phyloP scores from a whole-genome alignment of 2,797 vertebrate species.

The Xiphorhynchus erythropygius region DNA sequence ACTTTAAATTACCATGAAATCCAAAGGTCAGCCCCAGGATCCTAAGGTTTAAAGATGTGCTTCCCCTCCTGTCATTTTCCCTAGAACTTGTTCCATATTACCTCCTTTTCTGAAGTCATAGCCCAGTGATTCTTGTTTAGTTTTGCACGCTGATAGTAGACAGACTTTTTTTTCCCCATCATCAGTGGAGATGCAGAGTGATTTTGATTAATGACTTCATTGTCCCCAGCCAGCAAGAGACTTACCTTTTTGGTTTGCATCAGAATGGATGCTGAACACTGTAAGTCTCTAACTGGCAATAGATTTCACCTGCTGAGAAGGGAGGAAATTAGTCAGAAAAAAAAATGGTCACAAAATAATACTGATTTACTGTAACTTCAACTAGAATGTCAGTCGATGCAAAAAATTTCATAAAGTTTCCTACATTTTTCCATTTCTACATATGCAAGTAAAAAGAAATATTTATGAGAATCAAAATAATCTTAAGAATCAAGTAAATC shows the following conservation, averaged over 20 bases:
- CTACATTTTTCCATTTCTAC: neutral
- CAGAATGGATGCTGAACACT: slow-evolving; percentile 61
- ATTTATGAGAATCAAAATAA: neutral
- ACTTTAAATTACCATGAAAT: slow-evolving; percentile 1
- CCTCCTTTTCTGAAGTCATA: slow-evolving; percentile 7
- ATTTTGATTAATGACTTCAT: slow-evolving; percentile 71
- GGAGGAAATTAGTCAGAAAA: slow-evolving; percentile 52
- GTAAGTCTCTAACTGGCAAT: slow-evolving; percentile 41
- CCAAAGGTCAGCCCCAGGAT: slow-evolving; percentile 3
- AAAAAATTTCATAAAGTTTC: neutral
- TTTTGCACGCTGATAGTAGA: slow-evolving; percentile 29
- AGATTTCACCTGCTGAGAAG: slow-evolving; percentile 58
- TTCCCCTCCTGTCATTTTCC: neutral
- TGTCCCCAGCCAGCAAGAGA: slow-evolving; percentile 64
- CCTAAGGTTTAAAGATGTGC: neutral
- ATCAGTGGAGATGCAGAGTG: slow-evolving; percentile 39
- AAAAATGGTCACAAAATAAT: slow-evolving; percentile 38
- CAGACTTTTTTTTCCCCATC: slow-evolving; percentile 4
- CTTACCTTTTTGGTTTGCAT: slow-evolving; percentile 58
- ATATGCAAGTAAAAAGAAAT: neutral
- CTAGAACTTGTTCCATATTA: neutral
- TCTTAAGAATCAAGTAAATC: neutral
- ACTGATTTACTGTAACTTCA: slow-evolving; percentile 29
- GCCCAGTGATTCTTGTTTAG: slow-evolving; percentile 1
- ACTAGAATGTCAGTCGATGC: neutral